Evolutionary conservation across 2,888 invertebrate species (phyloP).

Genomic region (Ormyrus thymus): DNA sequence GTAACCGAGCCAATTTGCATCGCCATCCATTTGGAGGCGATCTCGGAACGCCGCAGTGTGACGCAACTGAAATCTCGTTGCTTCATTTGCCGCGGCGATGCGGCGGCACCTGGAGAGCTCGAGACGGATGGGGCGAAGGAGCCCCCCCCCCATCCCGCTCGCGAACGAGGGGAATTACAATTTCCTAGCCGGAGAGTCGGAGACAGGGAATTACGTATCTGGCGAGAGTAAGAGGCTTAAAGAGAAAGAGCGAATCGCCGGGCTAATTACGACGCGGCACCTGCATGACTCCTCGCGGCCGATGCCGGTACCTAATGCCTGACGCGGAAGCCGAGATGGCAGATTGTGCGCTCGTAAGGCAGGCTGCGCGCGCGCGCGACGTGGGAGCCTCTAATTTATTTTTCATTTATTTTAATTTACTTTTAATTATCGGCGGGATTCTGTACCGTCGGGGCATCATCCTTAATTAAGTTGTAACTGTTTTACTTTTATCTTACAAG

Average conservation of each 20-base stretch:
- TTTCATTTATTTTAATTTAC: constrained; percentile 34
- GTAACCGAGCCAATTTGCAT: constrained; percentile 22
- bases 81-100: constrained; percentile 12
- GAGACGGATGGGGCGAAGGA: neutral
- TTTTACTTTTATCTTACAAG: constrained; percentile 25
- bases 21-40: constrained; percentile 9
- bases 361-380: neutral
- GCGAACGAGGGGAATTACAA: constrained; percentile 21
- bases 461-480: constrained; percentile 26
- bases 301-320: neutral
- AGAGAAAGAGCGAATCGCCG: constrained; percentile 54
- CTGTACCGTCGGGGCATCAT: neutral
- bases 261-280: constrained; percentile 33
- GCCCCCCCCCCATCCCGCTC: too few relatives aligned
- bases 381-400: constrained; percentile 12
- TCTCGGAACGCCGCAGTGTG: neutral
- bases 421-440: constrained; percentile 25
- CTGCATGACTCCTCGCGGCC: constrained; percentile 8
- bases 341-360: neutral
- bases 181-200: neutral
- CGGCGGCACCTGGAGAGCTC: neutral
- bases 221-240: constrained; percentile 55
- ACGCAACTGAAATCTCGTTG: constrained; percentile 28
- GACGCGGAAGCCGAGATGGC: constrained; percentile 10
- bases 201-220: neutral